Conservation (phyloP, 2,797 vertebrate species). For the Zonotrichia albicollis region DNA sequence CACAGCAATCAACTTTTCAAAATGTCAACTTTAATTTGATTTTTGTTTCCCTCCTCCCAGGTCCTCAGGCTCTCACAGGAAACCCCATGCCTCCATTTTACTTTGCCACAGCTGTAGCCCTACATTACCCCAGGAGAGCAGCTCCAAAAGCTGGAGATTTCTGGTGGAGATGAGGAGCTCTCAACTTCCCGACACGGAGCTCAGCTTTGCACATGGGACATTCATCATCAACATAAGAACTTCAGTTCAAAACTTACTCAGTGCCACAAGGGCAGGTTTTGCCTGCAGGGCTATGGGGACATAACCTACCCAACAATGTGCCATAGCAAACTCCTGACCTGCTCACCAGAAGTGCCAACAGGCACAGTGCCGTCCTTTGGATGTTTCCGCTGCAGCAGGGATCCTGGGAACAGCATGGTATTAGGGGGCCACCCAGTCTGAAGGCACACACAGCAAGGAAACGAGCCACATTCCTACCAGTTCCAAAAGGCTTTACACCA, state of each 20-base stretch:
- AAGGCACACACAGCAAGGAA: fast-evolving
- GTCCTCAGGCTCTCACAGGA: neutral
- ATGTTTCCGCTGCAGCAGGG: fast-evolving
- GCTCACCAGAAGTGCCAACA: neutral
- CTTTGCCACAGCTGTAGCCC: neutral
- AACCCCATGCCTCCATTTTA: neutral
- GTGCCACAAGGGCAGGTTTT: neutral
- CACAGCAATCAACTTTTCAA: constrained; percentile 20
- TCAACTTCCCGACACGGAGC: fast-evolving
- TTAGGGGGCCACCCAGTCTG: neutral
- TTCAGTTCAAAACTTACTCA: neutral
- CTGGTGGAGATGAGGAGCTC: neutral
- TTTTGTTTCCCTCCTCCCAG: neutral
- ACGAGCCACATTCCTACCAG: fast-evolving
- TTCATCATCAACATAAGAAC: neutral
- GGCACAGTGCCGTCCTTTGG: fast-evolving
- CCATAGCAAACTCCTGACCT: neutral
- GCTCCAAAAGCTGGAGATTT: neutral
- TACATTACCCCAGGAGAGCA: neutral
- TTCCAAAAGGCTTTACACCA: neutral
- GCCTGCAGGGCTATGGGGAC: neutral
- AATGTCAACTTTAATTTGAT: constrained; percentile 18
- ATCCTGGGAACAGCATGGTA: fast-evolving
- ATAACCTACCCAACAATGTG: fast-evolving
- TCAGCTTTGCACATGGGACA: neutral